Conservation (phyloP, 1,140 invertebrate species). For the Anadara kagoshimensis region DNA sequence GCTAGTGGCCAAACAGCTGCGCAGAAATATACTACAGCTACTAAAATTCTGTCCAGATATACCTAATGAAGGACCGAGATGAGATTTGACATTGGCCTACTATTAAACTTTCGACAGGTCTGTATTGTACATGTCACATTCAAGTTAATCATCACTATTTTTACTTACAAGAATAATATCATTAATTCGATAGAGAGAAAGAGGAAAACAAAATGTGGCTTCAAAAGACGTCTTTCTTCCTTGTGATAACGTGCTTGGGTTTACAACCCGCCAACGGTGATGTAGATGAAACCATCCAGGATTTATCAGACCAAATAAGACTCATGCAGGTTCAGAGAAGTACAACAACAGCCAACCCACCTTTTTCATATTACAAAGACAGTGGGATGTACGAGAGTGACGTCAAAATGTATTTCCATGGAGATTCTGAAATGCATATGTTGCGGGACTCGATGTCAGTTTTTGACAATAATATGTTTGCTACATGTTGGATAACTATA, state of each 20-base stretch:
- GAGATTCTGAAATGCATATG: constrained; percentile 30
- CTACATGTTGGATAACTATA: constrained; percentile 51
- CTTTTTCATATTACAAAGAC: constrained; percentile 34
- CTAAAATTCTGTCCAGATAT: too few species aligned
- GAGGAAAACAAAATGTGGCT: too few species aligned
- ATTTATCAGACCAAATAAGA: constrained; percentile 17
- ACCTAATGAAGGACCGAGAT: too few species aligned
- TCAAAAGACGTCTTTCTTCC: too few species aligned
- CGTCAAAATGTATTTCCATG: constrained; percentile 54
- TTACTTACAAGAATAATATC: too few species aligned
- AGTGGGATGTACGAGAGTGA: constrained; percentile 50
- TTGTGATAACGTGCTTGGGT: background rate
- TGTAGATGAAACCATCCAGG: background rate
- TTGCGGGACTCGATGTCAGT: constrained; percentile 38
- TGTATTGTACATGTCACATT: too few species aligned
- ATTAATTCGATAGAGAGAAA: too few species aligned
- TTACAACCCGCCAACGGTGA: background rate
- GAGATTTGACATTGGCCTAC: too few species aligned
- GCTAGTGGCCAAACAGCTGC: too few species aligned
- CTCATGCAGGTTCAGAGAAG: constrained; percentile 35
- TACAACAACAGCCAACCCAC: constrained; percentile 18
- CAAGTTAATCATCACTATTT: too few species aligned
- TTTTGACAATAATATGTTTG: constrained; percentile 63
- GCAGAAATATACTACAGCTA: too few species aligned
- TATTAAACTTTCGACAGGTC: too few species aligned